A percentile compares a stretch with the other conserved stretches of the same genome.
phyloP scores from a whole-genome alignment of 2,113 vertebrate genomes.

The Amphilophus citrinellus region DNA sequence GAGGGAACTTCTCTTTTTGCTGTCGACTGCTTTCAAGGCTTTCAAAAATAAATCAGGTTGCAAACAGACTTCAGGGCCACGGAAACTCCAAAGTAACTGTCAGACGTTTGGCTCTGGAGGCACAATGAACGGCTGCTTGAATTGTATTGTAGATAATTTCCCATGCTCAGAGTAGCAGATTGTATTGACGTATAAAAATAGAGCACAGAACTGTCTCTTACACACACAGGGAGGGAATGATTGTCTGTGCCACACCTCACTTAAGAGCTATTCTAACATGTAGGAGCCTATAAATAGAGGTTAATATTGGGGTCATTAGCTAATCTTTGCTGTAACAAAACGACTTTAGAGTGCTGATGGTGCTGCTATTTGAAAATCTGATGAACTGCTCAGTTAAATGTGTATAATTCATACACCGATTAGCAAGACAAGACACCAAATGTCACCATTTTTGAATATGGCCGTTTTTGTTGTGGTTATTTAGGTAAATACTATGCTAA shows the following conservation, averaged over 20 bases:
- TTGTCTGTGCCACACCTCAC: conserved; percentile 36
- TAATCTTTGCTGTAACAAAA: conserved; percentile 11
- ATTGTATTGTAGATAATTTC: background rate
- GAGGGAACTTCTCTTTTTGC: background rate
- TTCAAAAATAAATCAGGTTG: conserved; percentile 15
- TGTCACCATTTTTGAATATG: background rate
- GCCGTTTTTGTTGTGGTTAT: background rate
- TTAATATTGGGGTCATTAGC: background rate
- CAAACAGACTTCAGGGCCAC: conserved; percentile 8
- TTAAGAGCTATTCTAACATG: conserved; percentile 41
- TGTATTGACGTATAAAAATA: conserved; percentile 22
- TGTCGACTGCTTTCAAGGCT: background rate
- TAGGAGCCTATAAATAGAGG: conserved; percentile 45
- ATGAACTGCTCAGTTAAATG: background rate
- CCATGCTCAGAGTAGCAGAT: background rate
- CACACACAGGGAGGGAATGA: conserved; percentile 24
- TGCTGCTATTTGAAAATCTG: background rate
- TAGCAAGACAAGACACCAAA: background rate
- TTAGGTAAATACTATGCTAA: background rate
- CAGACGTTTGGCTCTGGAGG: background rate
- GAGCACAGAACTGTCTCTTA: conserved; percentile 18
- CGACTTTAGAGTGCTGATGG: background rate
- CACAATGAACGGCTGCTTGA: background rate
- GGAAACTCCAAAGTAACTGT: background rate
- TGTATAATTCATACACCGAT: background rate